These are phyloP conservation scores for Ataeniobius toweri DNA, from an alignment of 2,797 vertebrate genomes.

Conservation along the genomic window DNA sequence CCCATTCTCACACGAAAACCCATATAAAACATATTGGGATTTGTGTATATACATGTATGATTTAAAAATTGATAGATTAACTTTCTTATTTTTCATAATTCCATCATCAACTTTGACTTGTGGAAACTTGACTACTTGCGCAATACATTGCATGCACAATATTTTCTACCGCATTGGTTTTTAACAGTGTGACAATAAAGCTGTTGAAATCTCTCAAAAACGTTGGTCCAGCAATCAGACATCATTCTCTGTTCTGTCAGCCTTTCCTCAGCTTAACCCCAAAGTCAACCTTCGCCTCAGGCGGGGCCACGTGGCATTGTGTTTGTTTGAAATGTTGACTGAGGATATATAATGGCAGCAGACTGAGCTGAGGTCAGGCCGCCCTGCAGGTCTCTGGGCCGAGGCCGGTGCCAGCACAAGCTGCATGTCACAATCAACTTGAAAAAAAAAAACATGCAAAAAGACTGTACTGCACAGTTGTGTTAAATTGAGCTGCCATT, in stretches of 20 bases:
- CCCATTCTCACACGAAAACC: not conserved
- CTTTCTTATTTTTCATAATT: too few species aligned
- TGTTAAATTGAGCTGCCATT: conserved; percentile 7
- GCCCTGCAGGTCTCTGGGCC: conserved; percentile 49
- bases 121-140: not conserved
- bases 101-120: not conserved
- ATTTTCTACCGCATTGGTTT: not conserved
- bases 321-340: conserved; percentile 58
- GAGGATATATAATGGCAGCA: conserved; percentile 52
- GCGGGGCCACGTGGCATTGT: conserved; percentile 38
- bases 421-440: conserved; percentile 38
- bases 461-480: conserved; percentile 24
- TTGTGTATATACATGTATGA: not conserved
- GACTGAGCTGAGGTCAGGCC: conserved; percentile 50
- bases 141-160: not conserved
- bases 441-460: conserved; percentile 24
- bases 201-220: not conserved
- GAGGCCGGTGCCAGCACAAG: conserved; percentile 36
- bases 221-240: conserved; percentile 34
- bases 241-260: conserved; percentile 35
- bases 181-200: not conserved
- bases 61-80: not conserved
- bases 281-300: conserved; percentile 54
- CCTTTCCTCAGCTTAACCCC: conserved; percentile 35
- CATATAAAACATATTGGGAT: not conserved